Evolutionary conservation across 2,113 vertebrate species (phyloP).

Genomic region (Cyanoderma ruficeps): DNA sequence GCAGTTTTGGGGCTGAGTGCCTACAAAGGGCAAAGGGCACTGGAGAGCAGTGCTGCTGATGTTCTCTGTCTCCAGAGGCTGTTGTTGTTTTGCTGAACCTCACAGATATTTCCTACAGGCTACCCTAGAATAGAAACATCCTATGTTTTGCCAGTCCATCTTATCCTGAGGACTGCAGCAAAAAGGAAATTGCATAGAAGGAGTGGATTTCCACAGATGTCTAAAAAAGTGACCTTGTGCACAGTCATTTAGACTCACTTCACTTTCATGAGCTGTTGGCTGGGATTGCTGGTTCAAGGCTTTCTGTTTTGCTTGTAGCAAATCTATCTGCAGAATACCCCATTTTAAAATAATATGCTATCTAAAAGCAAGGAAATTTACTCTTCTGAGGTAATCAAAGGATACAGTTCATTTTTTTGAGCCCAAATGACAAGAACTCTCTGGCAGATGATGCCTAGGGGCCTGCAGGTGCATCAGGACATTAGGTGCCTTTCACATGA

Average conservation of each 20-base stretch:
- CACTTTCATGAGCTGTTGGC: background rate
- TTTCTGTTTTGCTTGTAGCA: background rate
- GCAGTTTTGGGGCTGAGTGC: background rate
- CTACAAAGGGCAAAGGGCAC: background rate
- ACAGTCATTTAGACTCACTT: background rate
- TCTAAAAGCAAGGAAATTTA: background rate
- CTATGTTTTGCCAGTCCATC: background rate
- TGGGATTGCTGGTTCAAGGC: background rate
- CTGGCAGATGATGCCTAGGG: background rate
- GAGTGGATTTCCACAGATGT: background rate
- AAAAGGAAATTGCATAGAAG: conserved; percentile 18
- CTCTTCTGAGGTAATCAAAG: background rate
- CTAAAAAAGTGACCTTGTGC: background rate
- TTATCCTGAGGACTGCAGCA: background rate
- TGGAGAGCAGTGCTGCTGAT: background rate
- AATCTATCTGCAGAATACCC: background rate
- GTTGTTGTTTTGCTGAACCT: background rate
- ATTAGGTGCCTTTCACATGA: fast-evolving
- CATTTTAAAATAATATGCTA: background rate
- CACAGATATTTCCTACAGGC: background rate
- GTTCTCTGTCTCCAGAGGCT: background rate
- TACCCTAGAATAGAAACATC: background rate
- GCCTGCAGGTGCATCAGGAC: background rate
- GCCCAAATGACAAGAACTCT: background rate
- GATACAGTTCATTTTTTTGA: background rate